These are phyloP conservation scores for Sciurus vulgaris DNA, from an alignment of 2,797 vertebrate species.

Conservation along the genomic window DNA sequence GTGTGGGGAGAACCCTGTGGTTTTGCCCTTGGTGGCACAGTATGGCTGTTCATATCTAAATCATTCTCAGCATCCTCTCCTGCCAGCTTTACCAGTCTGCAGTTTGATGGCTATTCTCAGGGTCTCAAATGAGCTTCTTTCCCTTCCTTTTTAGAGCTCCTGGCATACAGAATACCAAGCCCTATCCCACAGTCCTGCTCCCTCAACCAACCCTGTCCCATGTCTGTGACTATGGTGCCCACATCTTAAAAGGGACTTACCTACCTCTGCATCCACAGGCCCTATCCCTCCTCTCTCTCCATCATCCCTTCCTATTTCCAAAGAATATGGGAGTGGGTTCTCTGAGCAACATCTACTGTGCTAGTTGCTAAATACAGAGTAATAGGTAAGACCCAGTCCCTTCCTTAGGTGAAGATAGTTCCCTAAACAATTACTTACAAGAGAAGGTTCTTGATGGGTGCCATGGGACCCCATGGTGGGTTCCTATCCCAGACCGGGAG, in stretches of 20 bases:
- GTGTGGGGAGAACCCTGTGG: neutral
- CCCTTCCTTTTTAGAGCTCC: neutral
- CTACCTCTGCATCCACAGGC: fast-evolving
- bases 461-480: neutral
- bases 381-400: neutral
- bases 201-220: neutral
- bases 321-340: neutral
- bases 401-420: neutral
- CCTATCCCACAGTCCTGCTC: neutral
- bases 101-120: neutral
- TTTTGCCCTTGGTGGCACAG: neutral
- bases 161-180: neutral
- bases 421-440: neutral
- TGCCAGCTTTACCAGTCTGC: neutral
- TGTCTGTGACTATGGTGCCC: neutral
- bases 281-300: neutral
- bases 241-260: neutral
- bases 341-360: neutral
- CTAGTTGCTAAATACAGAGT: neutral
- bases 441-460: neutral
- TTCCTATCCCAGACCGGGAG: neutral
- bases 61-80: neutral
- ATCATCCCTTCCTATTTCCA: neutral
- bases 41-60: neutral
- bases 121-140: neutral